These are phyloP conservation scores for Stichodactyla mertensii DNA, from an alignment of 64 coral and sea anemone species.

Conservation along the genomic window DNA sequence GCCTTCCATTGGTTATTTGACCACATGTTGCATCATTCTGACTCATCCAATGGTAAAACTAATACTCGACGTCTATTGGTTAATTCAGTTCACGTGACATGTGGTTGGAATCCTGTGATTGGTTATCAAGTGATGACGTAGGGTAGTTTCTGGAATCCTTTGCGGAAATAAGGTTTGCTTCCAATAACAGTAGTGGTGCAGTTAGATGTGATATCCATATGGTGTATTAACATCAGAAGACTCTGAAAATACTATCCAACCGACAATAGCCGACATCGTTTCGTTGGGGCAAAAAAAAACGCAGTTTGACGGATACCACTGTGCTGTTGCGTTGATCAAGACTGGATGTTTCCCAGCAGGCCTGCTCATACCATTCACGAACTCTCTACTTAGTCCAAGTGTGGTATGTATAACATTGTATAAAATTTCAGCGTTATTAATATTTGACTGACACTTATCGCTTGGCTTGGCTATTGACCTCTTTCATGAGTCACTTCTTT, in stretches of 20 bases:
- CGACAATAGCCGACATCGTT: not conserved
- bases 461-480: not conserved
- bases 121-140: not conserved
- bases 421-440: not conserved
- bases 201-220: not conserved
- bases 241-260: not conserved
- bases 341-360: not conserved
- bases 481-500: not conserved
- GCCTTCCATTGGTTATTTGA: not conserved
- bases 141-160: not conserved
- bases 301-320: not conserved
- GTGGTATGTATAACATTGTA: not conserved
- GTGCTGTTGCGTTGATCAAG: not conserved
- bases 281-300: not conserved
- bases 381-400: not conserved
- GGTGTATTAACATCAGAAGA: not conserved
- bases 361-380: not conserved
- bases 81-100: not conserved
- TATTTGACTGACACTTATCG: not conserved
- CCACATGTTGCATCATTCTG: not conserved
- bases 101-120: not conserved
- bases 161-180: not conserved
- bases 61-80: not conserved
- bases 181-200: not conserved
- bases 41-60: not conserved